Conservation (phyloP, 1,140 invertebrate genomes). For the Drosophila suzukii region DNA sequence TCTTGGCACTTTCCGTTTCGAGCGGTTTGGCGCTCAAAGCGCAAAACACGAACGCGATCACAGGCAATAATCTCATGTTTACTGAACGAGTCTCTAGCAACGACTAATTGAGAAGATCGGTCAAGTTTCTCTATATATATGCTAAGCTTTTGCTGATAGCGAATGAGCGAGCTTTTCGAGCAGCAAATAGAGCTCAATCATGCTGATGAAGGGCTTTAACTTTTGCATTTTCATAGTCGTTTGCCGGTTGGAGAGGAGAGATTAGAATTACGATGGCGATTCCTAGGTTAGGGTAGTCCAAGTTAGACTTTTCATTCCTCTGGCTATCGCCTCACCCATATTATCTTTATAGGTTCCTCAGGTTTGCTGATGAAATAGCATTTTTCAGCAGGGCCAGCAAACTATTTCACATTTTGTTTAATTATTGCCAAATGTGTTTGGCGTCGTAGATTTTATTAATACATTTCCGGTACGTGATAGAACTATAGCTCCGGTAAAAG, state of each 20-base stretch:
- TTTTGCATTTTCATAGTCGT: constrained; percentile 10
- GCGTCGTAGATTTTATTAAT: background rate
- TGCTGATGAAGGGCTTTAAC: constrained; percentile 16
- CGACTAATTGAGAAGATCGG: constrained; percentile 3
- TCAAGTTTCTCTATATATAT: background rate
- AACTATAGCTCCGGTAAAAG: background rate
- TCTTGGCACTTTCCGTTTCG: constrained; percentile 51
- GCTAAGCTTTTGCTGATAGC: constrained; percentile 30
- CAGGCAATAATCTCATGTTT: constrained; percentile 33
- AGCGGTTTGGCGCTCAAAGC: constrained; percentile 22
- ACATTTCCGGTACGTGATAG: background rate
- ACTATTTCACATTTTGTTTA: constrained; percentile 2
- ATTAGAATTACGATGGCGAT: background rate
- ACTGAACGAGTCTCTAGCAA: constrained; percentile 6
- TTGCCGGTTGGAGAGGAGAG: background rate
- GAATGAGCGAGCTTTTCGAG: background rate
- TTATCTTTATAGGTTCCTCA: background rate
- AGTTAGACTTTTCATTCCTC: background rate
- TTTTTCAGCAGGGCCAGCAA: background rate
- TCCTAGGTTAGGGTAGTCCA: background rate
- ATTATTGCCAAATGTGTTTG: background rate
- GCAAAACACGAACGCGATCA: constrained; percentile 27
- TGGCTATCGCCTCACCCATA: background rate
- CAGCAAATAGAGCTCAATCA: constrained; percentile 12
- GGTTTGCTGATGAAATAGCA: background rate